Base-by-base conservation (phyloP, 1,140 invertebrate species). In the Hylyphantes graminicola region DNA sequence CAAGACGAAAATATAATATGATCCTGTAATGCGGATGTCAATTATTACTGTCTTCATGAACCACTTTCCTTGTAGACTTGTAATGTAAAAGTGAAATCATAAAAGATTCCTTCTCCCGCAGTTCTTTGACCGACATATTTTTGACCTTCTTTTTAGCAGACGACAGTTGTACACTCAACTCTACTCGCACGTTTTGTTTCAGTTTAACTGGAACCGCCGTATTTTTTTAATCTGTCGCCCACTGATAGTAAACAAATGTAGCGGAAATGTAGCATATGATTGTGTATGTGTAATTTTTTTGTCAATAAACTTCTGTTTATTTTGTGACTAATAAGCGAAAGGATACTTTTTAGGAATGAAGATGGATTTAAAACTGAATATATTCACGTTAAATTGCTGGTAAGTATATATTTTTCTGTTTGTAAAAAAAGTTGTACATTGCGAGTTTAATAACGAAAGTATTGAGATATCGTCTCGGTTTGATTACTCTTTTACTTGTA, bases 371-470 rank as follows among this genome's bases (percentile, higher is more conserved):
- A 87, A 88, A 80, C 59, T 90, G 35, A 87, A 86, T 82, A 87
- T 90, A 17, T 85, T 90, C 76, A 92, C 92, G 12, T 87, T 93
- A 51, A 93, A 93, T 87, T 93, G 92, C 84, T 93, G 93, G 92
- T 93, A 89, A 89, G 90, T 73, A 53, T 4, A 35, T 15, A 54
- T 12, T 74, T n/a, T 74, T 35, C 35, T 35, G 35, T 2, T 35
- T 35, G 35, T 35, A 35, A 35, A 2, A n/a, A 35, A 35, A 35
- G 35, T 5, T 35, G 35, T 35, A 1, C 5, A 35, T 35, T 35
- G 35, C 35, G 5, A 35, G 35, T 35, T 35, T 35, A 35, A 35
- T 5, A 35, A 35, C 35, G 35, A 35, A 35, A 35, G 35, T 35
- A 35, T 35, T 35, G 35, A 35, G 5, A 1, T 35, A 35, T 35